phyloP scores from a whole-genome alignment of 2,888 invertebrate genomes.

The Acleris sparsana region DNA sequence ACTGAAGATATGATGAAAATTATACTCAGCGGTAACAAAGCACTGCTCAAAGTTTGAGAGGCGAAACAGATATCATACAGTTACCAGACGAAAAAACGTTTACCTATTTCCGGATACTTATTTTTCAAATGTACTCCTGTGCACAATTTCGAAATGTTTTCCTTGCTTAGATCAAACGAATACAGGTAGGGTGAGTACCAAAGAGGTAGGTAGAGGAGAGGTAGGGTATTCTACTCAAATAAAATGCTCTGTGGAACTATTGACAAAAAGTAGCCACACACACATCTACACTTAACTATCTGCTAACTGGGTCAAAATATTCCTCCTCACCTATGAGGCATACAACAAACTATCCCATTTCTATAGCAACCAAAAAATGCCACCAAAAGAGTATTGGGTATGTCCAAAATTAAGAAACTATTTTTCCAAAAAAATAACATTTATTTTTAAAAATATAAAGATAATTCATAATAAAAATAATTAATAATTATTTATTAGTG shows the following conservation, averaged over 20 bases:
- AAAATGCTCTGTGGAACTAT: too few relatives aligned
- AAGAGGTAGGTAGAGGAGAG: too few relatives aligned
- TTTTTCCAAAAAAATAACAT: constrained; percentile 28
- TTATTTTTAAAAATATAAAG: constrained; percentile 24
- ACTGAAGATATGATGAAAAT: constrained; percentile 29
- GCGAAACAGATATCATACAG: constrained; percentile 36
- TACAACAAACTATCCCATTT: constrained; percentile 22
- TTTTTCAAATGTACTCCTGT: constrained; percentile 35
- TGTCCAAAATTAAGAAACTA: constrained; percentile 18
- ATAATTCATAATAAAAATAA: too few relatives aligned
- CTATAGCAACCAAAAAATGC: constrained; percentile 25
- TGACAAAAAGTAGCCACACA: too few relatives aligned
- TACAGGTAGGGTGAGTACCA: too few relatives aligned
- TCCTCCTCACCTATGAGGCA: too few relatives aligned
- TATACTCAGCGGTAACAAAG: background rate
- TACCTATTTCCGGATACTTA: constrained; percentile 35
- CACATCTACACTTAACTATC: too few relatives aligned
- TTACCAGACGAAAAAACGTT: constrained; percentile 35
- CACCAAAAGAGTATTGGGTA: constrained; percentile 21
- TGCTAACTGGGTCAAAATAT: too few relatives aligned
- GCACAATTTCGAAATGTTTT: constrained; percentile 4
- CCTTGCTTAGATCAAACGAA: constrained; percentile 16
- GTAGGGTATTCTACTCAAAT: too few relatives aligned
- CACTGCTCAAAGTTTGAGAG: constrained; percentile 9
- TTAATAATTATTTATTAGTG: too few relatives aligned